These are phyloP conservation scores for Trinorchestia longiramus DNA, from an alignment of 1,140 invertebrate genomes.

Conservation along the genomic window DNA sequence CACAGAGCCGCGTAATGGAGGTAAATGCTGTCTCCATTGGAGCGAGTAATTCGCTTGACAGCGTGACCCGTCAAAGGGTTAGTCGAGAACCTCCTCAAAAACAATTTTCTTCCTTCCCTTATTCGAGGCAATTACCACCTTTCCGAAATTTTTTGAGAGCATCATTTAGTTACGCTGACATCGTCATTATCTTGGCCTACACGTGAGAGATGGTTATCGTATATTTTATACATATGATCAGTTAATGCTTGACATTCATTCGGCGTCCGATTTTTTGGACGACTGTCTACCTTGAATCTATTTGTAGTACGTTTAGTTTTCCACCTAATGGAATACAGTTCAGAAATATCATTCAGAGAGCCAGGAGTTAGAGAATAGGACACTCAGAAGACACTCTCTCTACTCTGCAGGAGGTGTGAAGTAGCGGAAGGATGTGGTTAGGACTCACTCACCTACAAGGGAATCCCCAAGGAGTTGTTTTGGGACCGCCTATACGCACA, in stretches of 20 bases:
- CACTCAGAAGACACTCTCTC: neutral
- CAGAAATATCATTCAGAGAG: neutral
- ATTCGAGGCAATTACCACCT: neutral
- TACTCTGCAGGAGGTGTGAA: neutral
- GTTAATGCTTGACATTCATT: no score
- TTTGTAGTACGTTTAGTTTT: no score
- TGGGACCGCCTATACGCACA: neutral
- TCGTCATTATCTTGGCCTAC: neutral
- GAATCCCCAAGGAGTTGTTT: neutral
- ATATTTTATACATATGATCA: no score
- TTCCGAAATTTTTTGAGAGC: neutral
- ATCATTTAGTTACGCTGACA: neutral
- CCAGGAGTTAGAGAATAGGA: neutral
- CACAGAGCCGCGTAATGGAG: constrained; percentile 42
- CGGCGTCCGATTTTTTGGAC: neutral
- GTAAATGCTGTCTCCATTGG: constrained; percentile 49
- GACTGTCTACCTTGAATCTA: neutral
- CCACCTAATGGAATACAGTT: neutral
- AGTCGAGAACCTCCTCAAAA: neutral
- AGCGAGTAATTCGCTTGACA: constrained; percentile 22
- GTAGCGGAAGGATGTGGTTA: neutral
- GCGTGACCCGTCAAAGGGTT: neutral
- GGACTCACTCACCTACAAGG: neutral
- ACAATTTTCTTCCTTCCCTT: neutral
- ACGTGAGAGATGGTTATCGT: no score